Evolutionary conservation across 2,888 invertebrate genomes (phyloP), one percentile per base, ranked within the genome.

Genomic region (Dyspetes luteomarginatus): DNA sequence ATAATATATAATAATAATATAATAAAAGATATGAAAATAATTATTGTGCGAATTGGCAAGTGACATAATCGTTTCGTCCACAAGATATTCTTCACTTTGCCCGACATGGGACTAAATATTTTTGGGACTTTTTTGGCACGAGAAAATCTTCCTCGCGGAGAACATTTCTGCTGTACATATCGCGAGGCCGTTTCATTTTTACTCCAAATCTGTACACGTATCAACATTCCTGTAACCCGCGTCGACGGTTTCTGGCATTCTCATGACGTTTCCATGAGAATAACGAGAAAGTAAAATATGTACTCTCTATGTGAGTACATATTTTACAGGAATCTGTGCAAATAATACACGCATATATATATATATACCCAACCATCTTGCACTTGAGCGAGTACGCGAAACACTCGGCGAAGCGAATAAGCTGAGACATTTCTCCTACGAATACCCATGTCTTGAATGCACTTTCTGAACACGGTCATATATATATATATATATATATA

Each of bases 321-420:
- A 36, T 36, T 36, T 36, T 36, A 7, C 2, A 36, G 12, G 9
- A 36, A 12, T 4, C 36, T 36, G 36, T 36, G 12, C 2, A 36
- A 36, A 36, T 36, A 36, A 36, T 17, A 48, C 43, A 28, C 26
- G 24, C 26, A 65, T 2, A 4, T 65, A 15, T 15, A 64, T 7
- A 50, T 24, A 36, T 41, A 2, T 58, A 45, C 48, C 19, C 15
- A 71, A 28, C 41, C 22, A 45, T 58, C 58, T 50, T 30, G 41
- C 9, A 50, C 41, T 50, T 17, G 19, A 60, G 52, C 65, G 50
- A 55, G 48, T 67, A 24, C 30, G 9, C 26, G 17, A n/a, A 56
- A 36, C 12, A 55, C 73, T 73, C 72, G 56, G 7, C 62, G 73
- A 68, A 30, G 68, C 55, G 72, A 76, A 76, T 67, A 80, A 76